A percentile compares a stretch with the other conserved stretches of the same genome.
phyloP scores from a whole-genome alignment of 2,888 invertebrate genomes.

The Eristalis tenax region DNA sequence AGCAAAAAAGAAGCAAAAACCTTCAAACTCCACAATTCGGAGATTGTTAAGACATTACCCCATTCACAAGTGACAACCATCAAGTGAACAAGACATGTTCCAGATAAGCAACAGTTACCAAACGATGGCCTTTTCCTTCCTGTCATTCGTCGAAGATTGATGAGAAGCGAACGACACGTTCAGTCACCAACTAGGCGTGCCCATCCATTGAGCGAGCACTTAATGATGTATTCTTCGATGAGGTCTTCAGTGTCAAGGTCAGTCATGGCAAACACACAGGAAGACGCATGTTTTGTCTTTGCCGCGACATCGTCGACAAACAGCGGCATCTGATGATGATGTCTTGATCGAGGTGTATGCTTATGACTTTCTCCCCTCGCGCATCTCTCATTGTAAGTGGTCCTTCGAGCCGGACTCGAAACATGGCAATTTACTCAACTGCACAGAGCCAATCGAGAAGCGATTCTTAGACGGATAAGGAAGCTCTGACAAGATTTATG shows the following conservation, averaged over 20 bases:
- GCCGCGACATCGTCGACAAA: too few species aligned
- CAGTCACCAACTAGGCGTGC: background rate
- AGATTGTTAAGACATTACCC: too few species aligned
- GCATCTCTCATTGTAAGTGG: background rate
- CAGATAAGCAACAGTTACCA: background rate
- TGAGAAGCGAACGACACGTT: background rate
- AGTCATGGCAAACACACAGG: background rate
- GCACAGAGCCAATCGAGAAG: background rate
- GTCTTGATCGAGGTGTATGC: background rate
- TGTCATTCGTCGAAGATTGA: background rate
- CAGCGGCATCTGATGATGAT: background rate
- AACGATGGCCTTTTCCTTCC: background rate
- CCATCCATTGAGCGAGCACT: background rate
- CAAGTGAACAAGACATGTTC: background rate
- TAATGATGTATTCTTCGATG: background rate
- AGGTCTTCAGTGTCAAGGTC: background rate
- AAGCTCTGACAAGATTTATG: background rate
- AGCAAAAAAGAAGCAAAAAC: too few species aligned
- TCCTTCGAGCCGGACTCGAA: background rate
- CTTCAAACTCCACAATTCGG: too few species aligned
- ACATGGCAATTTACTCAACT: too few species aligned
- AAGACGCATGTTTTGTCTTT: background rate
- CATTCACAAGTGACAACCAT: background rate
- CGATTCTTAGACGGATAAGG: background rate
- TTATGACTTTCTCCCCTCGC: background rate